Base-by-base conservation (phyloP, 2,113 vertebrate genomes). In the Nestor notabilis region DNA sequence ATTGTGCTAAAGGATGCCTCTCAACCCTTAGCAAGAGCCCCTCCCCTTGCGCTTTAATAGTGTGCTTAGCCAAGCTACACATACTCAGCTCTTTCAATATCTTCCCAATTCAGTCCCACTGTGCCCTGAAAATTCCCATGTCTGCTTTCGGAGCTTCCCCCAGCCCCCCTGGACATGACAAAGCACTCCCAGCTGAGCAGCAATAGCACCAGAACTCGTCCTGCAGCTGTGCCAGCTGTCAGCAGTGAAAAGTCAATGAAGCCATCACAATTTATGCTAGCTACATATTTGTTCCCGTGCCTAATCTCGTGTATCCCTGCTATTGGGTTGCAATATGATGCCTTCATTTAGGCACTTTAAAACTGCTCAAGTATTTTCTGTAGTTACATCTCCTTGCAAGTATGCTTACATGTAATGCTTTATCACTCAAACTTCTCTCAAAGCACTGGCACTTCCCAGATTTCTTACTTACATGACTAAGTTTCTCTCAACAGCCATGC, bases 241-340 rank as follows among this genome's bases (percentile, higher is more conserved):
- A 74, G 21, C 49, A 19, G 39, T 1, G 5, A 43, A 71, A 53
- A 50, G 29, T 7, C 33, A 33, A 21, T 1, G 78, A 27, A 65
- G 20, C 17, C 49, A 24, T 27, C 60, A 31, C 17, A 39, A 15
- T 44, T 56, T 75, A 27, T 20, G 17, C 21, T 8, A 52, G 11
- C 60, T 25, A 23, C 33, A 37, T 17, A 19, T 66, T n/a, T 85
- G 6, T 56, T 68, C 16, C 55, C 17, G 2, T 23, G 23, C 25
- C 37, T 50, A 3, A 37, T 31, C 60, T 78, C 0, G 0, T 52
- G 35, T 19, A 46, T 49, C 28, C 37, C 41, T 71, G n/a, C 15
- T 81, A 3, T 25, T 70, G 20, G 35, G 37, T 17, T 74, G 76
- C 50, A 66, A 20, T 10, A 63, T 6, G 13, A 21, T 37, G 31